A percentile compares a stretch with the other conserved stretches of the same genome.
These are phyloP conservation scores for Stegodyphus mimosarum DNA, from an alignment of 1,140 invertebrate genomes.

Conservation along the genomic window DNA sequence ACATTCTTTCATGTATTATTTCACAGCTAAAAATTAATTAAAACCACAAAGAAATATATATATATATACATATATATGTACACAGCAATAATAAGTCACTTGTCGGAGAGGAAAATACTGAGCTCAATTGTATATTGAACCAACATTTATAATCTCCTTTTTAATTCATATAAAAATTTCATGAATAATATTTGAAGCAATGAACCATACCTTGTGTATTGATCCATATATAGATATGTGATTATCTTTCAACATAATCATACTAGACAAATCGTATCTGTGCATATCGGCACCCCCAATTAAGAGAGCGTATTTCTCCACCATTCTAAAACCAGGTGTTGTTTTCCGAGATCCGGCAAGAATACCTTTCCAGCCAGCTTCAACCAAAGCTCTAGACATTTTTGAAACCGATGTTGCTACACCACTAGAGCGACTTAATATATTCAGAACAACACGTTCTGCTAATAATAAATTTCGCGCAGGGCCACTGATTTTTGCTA, in stretches of 20 bases:
- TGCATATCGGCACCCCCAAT: slow-evolving; percentile 70
- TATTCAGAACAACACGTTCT: slow-evolving; percentile 70
- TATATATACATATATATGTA: too few relatives aligned
- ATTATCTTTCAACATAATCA: slow-evolving; percentile 72
- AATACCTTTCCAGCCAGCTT: slow-evolving; percentile 67
- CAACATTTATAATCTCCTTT: not conserved
- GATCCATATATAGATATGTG: slow-evolving; percentile 70
- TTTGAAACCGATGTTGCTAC: slow-evolving; percentile 67
- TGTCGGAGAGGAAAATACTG: too few relatives aligned
- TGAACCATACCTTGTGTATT: slow-evolving; percentile 60
- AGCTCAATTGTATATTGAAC: not conserved
- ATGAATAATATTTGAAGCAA: not conserved
- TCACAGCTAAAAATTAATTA: too few relatives aligned
- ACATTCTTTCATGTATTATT: too few relatives aligned
- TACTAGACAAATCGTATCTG: slow-evolving; percentile 70
- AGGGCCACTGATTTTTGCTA: slow-evolving; percentile 68
- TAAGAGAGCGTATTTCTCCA: slow-evolving; percentile 71
- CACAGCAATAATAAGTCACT: too few relatives aligned
- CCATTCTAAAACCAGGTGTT: slow-evolving; percentile 71
- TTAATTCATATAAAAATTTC: not conserved
- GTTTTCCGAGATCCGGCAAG: slow-evolving; percentile 71
- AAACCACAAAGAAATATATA: too few relatives aligned
- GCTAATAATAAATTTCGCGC: slow-evolving; percentile 69
- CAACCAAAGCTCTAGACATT: slow-evolving; percentile 37
- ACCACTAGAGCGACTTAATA: slow-evolving; percentile 69